These are phyloP conservation scores for Podiceps cristatus DNA, from an alignment of 2,113 vertebrate genomes.

Conservation along the genomic window DNA sequence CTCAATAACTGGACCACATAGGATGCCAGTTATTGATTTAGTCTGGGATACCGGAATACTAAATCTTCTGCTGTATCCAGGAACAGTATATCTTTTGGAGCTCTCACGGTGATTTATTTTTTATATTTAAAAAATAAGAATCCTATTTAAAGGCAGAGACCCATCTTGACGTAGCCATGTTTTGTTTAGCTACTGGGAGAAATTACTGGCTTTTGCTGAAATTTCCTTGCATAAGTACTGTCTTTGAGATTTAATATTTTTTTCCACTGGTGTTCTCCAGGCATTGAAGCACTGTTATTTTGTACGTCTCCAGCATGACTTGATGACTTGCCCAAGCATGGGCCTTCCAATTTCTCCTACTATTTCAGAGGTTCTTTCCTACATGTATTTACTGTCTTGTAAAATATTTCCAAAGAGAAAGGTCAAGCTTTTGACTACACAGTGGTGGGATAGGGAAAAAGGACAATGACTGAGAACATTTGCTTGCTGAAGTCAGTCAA, in stretches of 20 bases:
- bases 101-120: slow-evolving; percentile 35
- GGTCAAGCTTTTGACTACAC: background rate
- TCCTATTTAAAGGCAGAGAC: slow-evolving; percentile 3
- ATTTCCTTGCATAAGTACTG: background rate
- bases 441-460: background rate
- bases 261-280: background rate
- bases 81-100: slow-evolving; percentile 55
- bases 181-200: background rate
- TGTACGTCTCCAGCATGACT: background rate
- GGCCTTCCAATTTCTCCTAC: background rate
- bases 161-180: background rate
- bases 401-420: slow-evolving; percentile 21
- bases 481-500: background rate
- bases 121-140: slow-evolving; percentile 37
- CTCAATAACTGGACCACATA: slow-evolving; percentile 61
- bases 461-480: background rate
- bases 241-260: background rate
- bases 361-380: background rate
- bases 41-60: slow-evolving; percentile 61
- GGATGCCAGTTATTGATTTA: slow-evolving; percentile 75
- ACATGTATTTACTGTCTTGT: background rate
- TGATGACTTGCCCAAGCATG: background rate
- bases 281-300: background rate
- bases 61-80: slow-evolving; percentile 70
- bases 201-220: background rate